Base-by-base conservation (phyloP, 2,113 vertebrate species). In the Pholis gunnellus region DNA sequence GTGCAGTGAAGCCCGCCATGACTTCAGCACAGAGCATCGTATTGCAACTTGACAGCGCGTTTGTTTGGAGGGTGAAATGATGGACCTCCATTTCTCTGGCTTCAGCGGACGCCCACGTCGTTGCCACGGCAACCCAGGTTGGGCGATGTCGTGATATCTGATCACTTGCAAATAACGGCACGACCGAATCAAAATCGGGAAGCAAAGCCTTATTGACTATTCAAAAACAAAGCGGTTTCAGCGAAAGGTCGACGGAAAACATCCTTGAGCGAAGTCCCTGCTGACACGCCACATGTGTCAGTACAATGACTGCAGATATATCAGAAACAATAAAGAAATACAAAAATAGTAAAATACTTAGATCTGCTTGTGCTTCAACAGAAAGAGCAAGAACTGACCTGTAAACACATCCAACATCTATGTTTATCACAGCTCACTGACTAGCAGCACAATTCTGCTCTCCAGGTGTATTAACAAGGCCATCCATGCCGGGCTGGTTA, bases 391-490 rank as follows among this genome's bases (percentile, higher is more conserved):
- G 18, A 64, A 40, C 17, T 50, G 3, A 13, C 1, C 14, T 57
- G 38, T 57, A 63, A 63, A 68, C 25, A 46, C 10, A 31, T 44
- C 6, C 18, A 5, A 63, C 57, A 38, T 20, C 0, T 18, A 13
- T 40, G 67, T 66, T 75, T 5, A 18, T 76, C 25, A 71, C 40
- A 64, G 18, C 17, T 60, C 61, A 54, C 36, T 25, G 31, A 75
- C 72, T 15, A 5, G 17, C 52, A 61, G 56, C 6, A 46, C 9
- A 72, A 69, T 20, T 29, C 46, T 25, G 1, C 60, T 56, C 80
- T 69, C 25, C 63, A 77, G 72, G 60, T 78, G 38, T 56, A 48
- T 75, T 38, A 52, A 72, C 38, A 36, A 44, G 8, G n/a, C 36
- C 31, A 40, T 57, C 72, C 65, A 67, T 9, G 68, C 57, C 18